These are phyloP conservation scores for Pseudocheirus occidentalis DNA, from an alignment of 2,797 vertebrate species.

Conservation along the genomic window DNA sequence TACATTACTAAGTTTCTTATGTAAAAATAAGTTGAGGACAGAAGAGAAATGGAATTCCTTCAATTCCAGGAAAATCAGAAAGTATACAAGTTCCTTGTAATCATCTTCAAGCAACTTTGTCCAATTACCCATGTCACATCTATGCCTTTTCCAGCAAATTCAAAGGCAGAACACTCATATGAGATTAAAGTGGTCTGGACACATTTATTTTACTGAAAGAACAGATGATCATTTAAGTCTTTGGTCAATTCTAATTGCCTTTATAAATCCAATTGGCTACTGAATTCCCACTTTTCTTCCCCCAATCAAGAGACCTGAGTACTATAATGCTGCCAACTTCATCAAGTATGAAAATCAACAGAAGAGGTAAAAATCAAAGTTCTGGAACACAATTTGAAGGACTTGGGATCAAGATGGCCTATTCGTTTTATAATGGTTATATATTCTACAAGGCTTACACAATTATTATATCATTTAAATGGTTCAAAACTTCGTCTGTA, in stretches of 20 bases:
- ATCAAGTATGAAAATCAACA: slow-evolving; percentile 56
- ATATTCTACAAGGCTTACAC: slow-evolving; percentile 54
- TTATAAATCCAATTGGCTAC: slow-evolving; percentile 45
- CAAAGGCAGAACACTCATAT: background rate
- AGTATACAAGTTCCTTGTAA: background rate
- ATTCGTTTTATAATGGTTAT: slow-evolving; percentile 28
- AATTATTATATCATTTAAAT: slow-evolving; percentile 72
- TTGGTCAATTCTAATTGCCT: slow-evolving; percentile 32
- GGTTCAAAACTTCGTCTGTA: slow-evolving; percentile 69
- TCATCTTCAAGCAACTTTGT: background rate
- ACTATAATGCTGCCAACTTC: slow-evolving; percentile 39
- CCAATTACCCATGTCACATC: background rate
- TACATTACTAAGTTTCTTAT: background rate
- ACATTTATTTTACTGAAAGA: slow-evolving; percentile 38
- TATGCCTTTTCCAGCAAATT: background rate
- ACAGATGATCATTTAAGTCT: background rate
- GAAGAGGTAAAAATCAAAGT: slow-evolving; percentile 58
- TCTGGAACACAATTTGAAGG: slow-evolving; percentile 31
- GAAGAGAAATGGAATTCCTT: background rate
- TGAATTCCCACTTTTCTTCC: slow-evolving; percentile 16
- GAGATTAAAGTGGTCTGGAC: background rate
- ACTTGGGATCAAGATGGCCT: slow-evolving; percentile 18
- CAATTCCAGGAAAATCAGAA: background rate
- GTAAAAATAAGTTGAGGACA: background rate
- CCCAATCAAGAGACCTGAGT: slow-evolving; percentile 34